A percentile compares a stretch with the other conserved stretches of the same genome.
Evolutionary conservation across 1,140 invertebrate species (phyloP).

Genomic region (Drosophila triauraria): DNA sequence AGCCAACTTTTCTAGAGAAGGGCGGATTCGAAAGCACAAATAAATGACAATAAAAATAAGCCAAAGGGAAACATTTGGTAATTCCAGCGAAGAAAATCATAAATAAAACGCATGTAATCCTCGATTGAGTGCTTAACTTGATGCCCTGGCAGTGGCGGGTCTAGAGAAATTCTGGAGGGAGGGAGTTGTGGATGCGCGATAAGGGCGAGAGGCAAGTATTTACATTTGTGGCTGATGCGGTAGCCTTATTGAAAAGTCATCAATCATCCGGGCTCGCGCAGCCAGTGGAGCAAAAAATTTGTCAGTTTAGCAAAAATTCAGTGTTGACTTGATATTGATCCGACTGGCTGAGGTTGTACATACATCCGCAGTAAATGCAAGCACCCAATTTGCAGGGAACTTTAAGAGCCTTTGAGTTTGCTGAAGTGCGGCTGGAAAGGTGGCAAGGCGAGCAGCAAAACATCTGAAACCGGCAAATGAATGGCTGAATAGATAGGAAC

Average conservation of each 20-base stretch:
- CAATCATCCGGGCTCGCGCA: constrained; percentile 65
- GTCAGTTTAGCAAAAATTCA: constrained; percentile 65
- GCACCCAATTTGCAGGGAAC: constrained; percentile 52
- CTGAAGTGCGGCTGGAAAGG: constrained; percentile 7
- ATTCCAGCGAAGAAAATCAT: constrained; percentile 79
- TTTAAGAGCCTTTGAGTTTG: constrained; percentile 50
- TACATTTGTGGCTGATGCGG: constrained; percentile 69
- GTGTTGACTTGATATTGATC: constrained; percentile 14
- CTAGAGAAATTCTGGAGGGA: background rate
- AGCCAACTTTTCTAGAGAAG: constrained; percentile 36
- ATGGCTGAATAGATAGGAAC: constrained; percentile 78
- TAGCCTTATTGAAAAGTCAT: constrained; percentile 77
- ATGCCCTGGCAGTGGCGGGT: constrained; percentile 43
- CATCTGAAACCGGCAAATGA: constrained; percentile 57
- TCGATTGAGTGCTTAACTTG: constrained; percentile 79
- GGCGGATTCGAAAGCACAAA: constrained; percentile 36
- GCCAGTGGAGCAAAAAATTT: constrained; percentile 75
- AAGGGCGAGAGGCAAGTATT: constrained; percentile 59
- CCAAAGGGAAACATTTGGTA: constrained; percentile 65
- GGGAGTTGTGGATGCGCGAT: constrained; percentile 9
- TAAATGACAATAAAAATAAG: constrained; percentile 73
- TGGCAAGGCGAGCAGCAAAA: constrained; percentile 38
- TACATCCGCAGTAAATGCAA: constrained; percentile 14
- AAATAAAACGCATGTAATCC: constrained; percentile 83
- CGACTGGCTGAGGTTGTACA: background rate